Conservation (phyloP, 1,140 invertebrate genomes). For the Neotoxoptera formosana region DNA sequence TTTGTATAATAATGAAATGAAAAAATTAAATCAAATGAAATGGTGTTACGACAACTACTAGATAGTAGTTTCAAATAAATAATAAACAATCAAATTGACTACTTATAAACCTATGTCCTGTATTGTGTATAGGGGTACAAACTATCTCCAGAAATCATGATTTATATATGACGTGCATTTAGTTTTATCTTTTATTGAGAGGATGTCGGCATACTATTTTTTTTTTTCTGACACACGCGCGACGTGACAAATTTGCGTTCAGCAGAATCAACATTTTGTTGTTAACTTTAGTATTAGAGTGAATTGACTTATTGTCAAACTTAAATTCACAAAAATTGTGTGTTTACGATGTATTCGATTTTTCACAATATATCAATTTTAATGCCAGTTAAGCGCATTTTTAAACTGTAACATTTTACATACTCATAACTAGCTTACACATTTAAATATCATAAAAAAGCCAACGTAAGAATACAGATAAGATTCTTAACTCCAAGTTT, state of each 20-base stretch:
- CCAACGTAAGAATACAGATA: neutral
- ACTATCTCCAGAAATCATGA: neutral
- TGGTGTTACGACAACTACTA: neutral
- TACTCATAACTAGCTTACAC: neutral
- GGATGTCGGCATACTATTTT: neutral
- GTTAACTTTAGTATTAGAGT: neutral
- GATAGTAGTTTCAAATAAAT: neutral
- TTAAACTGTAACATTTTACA: neutral
- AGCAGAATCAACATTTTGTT: neutral
- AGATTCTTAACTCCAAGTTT: neutral
- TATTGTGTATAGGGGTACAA: neutral
- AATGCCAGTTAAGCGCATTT: neutral
- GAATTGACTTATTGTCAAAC: neutral
- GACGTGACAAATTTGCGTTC: neutral
- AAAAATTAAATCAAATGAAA: conserved; percentile 41
- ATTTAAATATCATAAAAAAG: neutral
- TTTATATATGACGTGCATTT: neutral
- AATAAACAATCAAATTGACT: neutral
- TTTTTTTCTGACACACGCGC: neutral
- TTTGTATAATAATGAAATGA: conserved; percentile 22
- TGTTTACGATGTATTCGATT: too few relatives aligned
- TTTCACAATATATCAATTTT: too few relatives aligned
- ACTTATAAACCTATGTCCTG: neutral
- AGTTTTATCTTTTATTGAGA: neutral
- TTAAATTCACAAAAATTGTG: too few relatives aligned